phyloP scores from a whole-genome alignment of 1,140 invertebrate species.

The Akabosia matsudoensis region DNA sequence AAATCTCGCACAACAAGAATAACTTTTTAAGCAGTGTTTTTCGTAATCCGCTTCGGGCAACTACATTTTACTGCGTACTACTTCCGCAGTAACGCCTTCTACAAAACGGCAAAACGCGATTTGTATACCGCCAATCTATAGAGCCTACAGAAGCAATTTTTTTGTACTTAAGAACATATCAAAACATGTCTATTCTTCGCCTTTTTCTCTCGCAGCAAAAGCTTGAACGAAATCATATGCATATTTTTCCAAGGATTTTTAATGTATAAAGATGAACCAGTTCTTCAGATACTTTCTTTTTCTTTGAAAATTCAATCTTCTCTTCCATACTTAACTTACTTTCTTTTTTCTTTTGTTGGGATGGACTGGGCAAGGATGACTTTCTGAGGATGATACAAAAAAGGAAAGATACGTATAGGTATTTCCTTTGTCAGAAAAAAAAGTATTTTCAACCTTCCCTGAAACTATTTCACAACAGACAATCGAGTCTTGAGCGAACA shows the following conservation, averaged over 20 bases:
- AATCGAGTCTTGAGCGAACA: too few relatives aligned
- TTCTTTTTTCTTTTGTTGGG: background rate
- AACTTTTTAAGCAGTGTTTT: constrained; percentile 5
- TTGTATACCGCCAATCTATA: too few relatives aligned
- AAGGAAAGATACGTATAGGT: background rate
- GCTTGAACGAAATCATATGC: too few relatives aligned
- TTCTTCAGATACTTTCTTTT: background rate
- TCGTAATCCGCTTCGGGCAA: constrained; percentile 17
- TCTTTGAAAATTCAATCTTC: constrained; percentile 15
- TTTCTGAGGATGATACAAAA: background rate
- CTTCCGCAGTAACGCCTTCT: constrained; percentile 16
- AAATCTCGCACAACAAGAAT: background rate
- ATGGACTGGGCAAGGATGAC: background rate
- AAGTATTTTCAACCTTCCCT: background rate
- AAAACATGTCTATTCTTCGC: too few relatives aligned
- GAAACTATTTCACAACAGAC: too few relatives aligned
- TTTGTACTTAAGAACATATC: too few relatives aligned
- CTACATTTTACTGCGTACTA: constrained; percentile 7
- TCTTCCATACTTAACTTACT: constrained; percentile 6
- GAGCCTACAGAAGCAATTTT: too few relatives aligned
- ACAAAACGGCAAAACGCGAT: constrained; percentile 15
- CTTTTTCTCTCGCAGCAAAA: too few relatives aligned
- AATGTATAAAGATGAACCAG: background rate
- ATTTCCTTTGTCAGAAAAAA: background rate
- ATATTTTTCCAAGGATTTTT: background rate